Evolutionary conservation across 2,888 invertebrate species (phyloP).

Genomic region (Agriopis leucophaearia): DNA sequence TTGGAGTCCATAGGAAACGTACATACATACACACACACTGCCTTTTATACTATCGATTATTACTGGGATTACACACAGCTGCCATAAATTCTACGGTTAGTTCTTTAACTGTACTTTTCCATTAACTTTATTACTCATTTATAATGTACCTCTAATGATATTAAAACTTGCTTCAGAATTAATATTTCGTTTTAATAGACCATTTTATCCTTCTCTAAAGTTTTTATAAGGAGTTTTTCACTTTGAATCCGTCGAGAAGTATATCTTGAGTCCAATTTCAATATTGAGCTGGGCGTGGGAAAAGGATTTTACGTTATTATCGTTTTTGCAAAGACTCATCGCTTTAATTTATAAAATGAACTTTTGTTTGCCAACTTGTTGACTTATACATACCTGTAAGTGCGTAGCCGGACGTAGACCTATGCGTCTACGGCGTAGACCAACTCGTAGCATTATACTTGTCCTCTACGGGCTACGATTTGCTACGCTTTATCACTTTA

Average conservation of each 20-base stretch:
- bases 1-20: too few relatives aligned
- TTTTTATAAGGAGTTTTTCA: constrained; percentile 13
- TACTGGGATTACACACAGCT: background rate
- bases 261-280: constrained; percentile 31
- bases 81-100: constrained; percentile 16
- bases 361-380: constrained; percentile 52
- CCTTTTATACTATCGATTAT: background rate
- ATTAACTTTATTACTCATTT: constrained; percentile 25
- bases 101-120: constrained; percentile 24
- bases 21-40: too few relatives aligned
- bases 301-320: constrained; percentile 34
- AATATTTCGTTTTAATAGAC: constrained; percentile 16
- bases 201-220: constrained; percentile 21
- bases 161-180: constrained; percentile 8
- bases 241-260: constrained; percentile 18
- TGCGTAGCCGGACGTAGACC: constrained; percentile 12
- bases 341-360: constrained; percentile 58
- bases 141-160: background rate
- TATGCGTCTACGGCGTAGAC: constrained; percentile 42
- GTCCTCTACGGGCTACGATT: constrained; percentile 7
- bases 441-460: constrained; percentile 22
- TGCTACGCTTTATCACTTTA: background rate
- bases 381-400: constrained; percentile 3
- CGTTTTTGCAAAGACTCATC: constrained; percentile 35
- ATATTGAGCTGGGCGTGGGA: constrained; percentile 37